Percentiles rank a stretch among this genome's conserved stretches.
Conservation (phyloP, 1,140 invertebrate genomes). For the Pogonognathellus flavescens region DNA sequence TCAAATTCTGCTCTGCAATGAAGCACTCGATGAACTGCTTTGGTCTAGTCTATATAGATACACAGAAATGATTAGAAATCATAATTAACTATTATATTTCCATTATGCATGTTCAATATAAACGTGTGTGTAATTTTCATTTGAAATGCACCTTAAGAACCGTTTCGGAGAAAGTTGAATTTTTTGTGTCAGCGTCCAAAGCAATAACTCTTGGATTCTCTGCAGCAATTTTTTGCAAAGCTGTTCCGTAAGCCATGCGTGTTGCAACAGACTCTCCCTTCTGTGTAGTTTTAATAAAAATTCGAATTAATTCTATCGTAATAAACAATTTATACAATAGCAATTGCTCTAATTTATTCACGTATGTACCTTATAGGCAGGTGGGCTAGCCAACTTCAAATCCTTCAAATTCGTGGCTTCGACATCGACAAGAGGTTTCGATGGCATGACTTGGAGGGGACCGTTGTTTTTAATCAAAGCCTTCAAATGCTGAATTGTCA, state of each 20-base stretch:
- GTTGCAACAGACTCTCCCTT: conserved; percentile 88
- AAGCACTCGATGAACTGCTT: conserved; percentile 95
- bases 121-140: neutral
- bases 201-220: conserved; percentile 89
- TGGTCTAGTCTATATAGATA: conserved; percentile 70
- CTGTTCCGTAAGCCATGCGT: conserved; percentile 93
- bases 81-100: neutral
- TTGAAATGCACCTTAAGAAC: conserved; percentile 78
- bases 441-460: conserved; percentile 74
- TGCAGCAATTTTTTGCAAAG: conserved; percentile 88
- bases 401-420: conserved; percentile 81
- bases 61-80: conserved; percentile 30
- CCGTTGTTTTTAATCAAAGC: conserved; percentile 77
- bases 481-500: conserved; percentile 78
- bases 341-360: neutral
- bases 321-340: neutral
- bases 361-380: conserved; percentile 79
- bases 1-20: conserved; percentile 98
- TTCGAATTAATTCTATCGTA: neutral
- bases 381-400: conserved; percentile 85
- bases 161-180: conserved; percentile 97
- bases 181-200: conserved; percentile 97
- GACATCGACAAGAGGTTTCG: conserved; percentile 78
- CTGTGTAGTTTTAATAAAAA: conserved; percentile 46
- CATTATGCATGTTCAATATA: neutral